A percentile compares a stretch with the other conserved stretches of the same genome.
Evolutionary conservation across 2,888 invertebrate genomes (phyloP).

Genomic region (Andrena bicolor): DNA sequence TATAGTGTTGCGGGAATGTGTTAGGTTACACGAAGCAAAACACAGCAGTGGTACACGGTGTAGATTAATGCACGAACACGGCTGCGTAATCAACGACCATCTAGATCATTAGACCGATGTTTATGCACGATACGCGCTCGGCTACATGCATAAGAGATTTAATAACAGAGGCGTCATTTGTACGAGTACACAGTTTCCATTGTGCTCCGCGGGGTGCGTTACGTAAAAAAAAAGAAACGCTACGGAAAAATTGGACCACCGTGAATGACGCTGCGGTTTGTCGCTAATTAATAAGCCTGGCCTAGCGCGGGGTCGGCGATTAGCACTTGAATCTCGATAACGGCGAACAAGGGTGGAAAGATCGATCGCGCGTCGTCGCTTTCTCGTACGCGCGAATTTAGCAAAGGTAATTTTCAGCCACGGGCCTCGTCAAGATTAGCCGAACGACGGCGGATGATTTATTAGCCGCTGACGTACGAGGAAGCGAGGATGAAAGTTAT

Average conservation of each 20-base stretch:
- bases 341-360: neutral
- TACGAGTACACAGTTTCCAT: slow-evolving; percentile 33
- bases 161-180: slow-evolving; percentile 54
- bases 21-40: slow-evolving; percentile 2
- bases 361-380: slow-evolving; percentile 14
- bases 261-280: slow-evolving; percentile 21
- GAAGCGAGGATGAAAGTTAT: neutral
- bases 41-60: slow-evolving; percentile 13
- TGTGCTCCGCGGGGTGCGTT: slow-evolving; percentile 21
- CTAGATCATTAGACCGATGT: slow-evolving; percentile 61
- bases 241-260: slow-evolving; percentile 39
- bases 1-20: neutral
- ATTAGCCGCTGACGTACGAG: neutral
- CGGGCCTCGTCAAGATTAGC: neutral
- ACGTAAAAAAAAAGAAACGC: slow-evolving; percentile 40
- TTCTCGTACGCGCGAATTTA: slow-evolving; percentile 1
- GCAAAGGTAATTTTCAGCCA: neutral
- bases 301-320: slow-evolving; percentile 1
- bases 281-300: slow-evolving; percentile 53
- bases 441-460: slow-evolving; percentile 20
- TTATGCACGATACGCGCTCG: slow-evolving; percentile 51
- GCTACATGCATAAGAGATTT: slow-evolving; percentile 53
- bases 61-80: slow-evolving; percentile 58
- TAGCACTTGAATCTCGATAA: slow-evolving; percentile 29
- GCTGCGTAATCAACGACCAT: slow-evolving; percentile 55